Conservation (phyloP, 2,888 invertebrate genomes). For the Hirtodrosophila duncani region DNA sequence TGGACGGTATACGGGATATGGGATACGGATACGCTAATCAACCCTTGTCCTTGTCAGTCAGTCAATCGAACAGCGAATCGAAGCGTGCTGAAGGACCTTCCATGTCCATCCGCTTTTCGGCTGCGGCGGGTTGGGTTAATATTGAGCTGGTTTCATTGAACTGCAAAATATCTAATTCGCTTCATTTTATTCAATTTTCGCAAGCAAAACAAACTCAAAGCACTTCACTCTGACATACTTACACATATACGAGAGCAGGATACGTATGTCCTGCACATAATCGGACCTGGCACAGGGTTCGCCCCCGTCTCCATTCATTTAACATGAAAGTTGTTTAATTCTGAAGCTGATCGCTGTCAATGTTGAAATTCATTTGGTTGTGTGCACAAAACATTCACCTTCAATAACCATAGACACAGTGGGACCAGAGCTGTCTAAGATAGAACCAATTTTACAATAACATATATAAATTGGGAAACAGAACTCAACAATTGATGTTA, state of each 20-base stretch:
- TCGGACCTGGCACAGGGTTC: neutral
- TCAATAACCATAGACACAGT: too few species aligned
- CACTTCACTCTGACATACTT: conserved; percentile 11
- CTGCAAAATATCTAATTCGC: conserved; percentile 44
- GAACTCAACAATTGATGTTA: too few species aligned
- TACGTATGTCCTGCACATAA: too few species aligned
- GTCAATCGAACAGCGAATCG: conserved; percentile 32
- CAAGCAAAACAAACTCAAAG: conserved; percentile 21
- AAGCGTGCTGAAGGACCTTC: neutral
- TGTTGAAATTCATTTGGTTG: conserved; percentile 41
- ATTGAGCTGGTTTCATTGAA: conserved; percentile 32
- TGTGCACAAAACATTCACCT: conserved; percentile 34
- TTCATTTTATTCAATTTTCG: conserved; percentile 27
- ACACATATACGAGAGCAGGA: conserved; percentile 22
- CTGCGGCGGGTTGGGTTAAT: too few species aligned
- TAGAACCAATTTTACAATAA: too few species aligned
- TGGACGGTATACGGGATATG: conserved; percentile 6
- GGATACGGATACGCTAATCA: conserved; percentile 23
- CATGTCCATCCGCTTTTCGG: conserved; percentile 4
- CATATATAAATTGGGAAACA: too few species aligned
- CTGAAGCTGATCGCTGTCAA: conserved; percentile 51
- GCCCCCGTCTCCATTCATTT: neutral
- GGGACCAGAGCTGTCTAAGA: too few species aligned
- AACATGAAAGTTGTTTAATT: conserved; percentile 38
- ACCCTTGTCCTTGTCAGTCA: conserved; percentile 62